Percentiles rank a stretch among this genome's conserved stretches.
Conservation (phyloP, 2,113 vertebrate species). For the Galbula dea region DNA sequence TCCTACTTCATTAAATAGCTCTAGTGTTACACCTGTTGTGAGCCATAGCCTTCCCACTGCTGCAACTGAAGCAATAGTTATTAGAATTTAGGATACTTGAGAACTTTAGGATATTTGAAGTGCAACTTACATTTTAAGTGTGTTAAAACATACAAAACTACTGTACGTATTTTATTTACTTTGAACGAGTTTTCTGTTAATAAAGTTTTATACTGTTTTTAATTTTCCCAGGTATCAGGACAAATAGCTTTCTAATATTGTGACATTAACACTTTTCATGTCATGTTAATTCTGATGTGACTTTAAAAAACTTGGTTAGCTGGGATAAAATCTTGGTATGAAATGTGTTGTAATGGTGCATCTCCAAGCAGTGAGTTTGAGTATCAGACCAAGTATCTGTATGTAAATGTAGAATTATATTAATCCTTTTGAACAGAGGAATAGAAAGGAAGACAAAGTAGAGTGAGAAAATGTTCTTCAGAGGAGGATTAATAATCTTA, state of each 20-base stretch:
- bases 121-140: not conserved
- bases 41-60: not conserved
- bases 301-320: not conserved
- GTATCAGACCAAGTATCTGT: not conserved
- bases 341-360: rapidly evolving
- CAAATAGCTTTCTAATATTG: not conserved
- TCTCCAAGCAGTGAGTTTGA: not conserved
- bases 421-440: not conserved
- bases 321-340: not conserved
- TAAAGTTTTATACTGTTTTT: not conserved
- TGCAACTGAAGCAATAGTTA: not conserved
- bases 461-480: not conserved
- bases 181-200: not conserved
- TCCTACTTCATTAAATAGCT: not conserved
- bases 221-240: not conserved
- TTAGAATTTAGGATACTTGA: not conserved
- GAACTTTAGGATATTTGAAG: not conserved
- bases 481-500: not conserved
- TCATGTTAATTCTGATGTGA: not conserved
- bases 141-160: not conserved
- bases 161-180: not conserved
- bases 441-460: not conserved
- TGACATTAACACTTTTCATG: not conserved
- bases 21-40: not conserved
- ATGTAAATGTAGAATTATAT: not conserved